These are phyloP conservation scores for Todiramphus saurophagus DNA, from an alignment of 2,113 vertebrate species.

Conservation along the genomic window DNA sequence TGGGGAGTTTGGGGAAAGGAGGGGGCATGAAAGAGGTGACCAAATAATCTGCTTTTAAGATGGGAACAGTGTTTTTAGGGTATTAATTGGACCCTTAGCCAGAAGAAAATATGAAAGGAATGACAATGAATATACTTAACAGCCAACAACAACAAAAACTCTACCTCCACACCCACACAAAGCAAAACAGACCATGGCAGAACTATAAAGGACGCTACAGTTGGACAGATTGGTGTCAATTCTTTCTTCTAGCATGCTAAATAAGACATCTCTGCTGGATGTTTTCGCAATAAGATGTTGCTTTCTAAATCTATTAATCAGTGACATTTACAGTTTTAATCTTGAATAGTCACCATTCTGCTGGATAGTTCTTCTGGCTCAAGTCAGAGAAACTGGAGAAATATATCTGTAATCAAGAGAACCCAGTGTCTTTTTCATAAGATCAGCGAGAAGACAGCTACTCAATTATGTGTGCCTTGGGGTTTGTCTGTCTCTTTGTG, in stretches of 20 bases:
- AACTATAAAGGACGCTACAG: not conserved
- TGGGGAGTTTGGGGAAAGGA: not conserved
- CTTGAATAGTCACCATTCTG: not conserved
- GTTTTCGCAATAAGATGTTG: not conserved
- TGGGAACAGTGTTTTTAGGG: not conserved
- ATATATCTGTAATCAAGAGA: not conserved
- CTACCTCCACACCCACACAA: rapidly evolving
- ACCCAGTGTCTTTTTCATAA: not conserved
- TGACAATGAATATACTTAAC: not conserved
- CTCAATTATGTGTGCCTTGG: not conserved
- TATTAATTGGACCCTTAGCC: rapidly evolving
- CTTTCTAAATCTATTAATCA: not conserved
- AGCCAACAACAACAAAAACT: not conserved
- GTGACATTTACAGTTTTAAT: not conserved
- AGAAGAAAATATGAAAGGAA: not conserved
- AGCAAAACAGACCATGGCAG: not conserved
- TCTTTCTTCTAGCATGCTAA: not conserved
- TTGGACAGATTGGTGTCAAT: not conserved
- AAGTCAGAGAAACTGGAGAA: not conserved
- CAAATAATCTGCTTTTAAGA: not conserved
- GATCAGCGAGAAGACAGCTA: not conserved
- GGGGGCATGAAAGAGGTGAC: not conserved
- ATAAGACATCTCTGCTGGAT: not conserved
- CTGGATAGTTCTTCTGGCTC: not conserved
- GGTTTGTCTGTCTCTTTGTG: not conserved